Base-by-base conservation (phyloP, 2,113 vertebrate genomes). In the Pachyramphus minor region DNA sequence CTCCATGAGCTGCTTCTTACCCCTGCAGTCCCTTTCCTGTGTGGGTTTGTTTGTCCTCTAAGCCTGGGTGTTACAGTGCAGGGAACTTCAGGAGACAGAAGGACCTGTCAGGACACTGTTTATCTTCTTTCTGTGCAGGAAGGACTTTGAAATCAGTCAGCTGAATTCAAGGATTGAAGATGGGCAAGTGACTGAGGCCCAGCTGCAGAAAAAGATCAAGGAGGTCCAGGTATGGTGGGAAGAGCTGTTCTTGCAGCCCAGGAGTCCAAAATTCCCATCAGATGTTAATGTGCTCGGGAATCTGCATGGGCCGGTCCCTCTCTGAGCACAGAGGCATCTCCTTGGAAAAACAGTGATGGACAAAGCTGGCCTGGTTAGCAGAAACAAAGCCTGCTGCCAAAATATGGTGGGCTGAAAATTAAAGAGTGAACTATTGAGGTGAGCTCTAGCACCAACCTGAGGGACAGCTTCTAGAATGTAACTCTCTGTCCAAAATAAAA, bases 131-230 rank as follows among this genome's bases (percentile, higher is more conserved):
- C 64, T 69, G 41, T 59, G 42, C 95, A 99, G 99, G 96, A 99
- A 99, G 84, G 99, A 99, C 83, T 99, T 99, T 50, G 99, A 99
- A 95, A 97, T 99, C 76, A 99, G 98, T 84, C 98, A 98, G 14
- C 96, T 99, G 74, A 98, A 97, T 94, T 97, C 98, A 58, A 98
- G 98, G 84, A 97, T 99, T 78, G 99, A 99, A 94, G 99, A 99
- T 25, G 99, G 99, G 76, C 99, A 99, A 94, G 97, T 98, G 39
- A 76, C 98, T 37, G 98, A 97, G 64, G 97, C 94, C 39, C 99
- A 99, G 93, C 97, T 99, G 86, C 99, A 99, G 96, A 99, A 99
- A 97, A 99, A 99, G 96, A 99, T 99, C 96, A 99, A 99, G 93
- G 99, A 99, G 84, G 93, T 99, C 19, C 99, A 99, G 98, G 99